phyloP scores from a whole-genome alignment of 2,113 vertebrate species.

The Atlantisia rogersi region DNA sequence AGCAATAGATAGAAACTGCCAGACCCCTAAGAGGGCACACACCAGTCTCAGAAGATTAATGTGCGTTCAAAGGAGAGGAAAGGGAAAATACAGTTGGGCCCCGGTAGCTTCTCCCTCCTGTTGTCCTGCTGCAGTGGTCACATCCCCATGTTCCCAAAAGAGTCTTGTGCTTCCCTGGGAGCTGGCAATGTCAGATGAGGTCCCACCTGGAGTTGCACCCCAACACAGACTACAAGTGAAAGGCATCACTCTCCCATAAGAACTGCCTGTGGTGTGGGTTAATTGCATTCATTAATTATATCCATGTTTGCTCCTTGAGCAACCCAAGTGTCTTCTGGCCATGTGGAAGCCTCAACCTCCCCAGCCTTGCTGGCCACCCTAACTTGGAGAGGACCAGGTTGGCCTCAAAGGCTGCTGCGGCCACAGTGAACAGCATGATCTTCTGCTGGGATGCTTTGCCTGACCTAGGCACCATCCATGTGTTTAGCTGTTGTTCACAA shows the following conservation, averaged over 20 bases:
- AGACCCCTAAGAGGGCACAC: no score
- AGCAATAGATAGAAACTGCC: not conserved
- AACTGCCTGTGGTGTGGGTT: rapidly evolving
- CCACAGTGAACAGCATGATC: rapidly evolving
- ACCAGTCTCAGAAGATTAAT: not conserved
- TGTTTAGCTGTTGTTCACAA: not conserved
- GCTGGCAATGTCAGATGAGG: not conserved
- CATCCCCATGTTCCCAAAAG: not conserved
- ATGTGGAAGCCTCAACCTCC: rapidly evolving
- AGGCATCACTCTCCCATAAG: no score
- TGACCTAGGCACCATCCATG: rapidly evolving
- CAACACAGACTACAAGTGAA: not conserved
- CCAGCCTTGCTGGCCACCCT: not conserved
- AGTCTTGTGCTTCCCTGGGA: not conserved
- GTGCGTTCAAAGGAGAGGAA: not conserved
- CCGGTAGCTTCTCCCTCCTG: not conserved
- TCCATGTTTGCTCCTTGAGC: not conserved
- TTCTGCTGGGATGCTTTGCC: not conserved
- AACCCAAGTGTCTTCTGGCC: not conserved
- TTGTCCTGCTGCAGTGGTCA: not conserved
- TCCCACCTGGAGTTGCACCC: not conserved
- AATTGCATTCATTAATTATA: not conserved
- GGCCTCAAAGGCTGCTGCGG: not conserved
- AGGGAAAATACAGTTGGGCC: not conserved
- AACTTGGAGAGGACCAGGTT: not conserved